phyloP scores from a whole-genome alignment of 2,888 invertebrate genomes.

The Apantesis nais region DNA sequence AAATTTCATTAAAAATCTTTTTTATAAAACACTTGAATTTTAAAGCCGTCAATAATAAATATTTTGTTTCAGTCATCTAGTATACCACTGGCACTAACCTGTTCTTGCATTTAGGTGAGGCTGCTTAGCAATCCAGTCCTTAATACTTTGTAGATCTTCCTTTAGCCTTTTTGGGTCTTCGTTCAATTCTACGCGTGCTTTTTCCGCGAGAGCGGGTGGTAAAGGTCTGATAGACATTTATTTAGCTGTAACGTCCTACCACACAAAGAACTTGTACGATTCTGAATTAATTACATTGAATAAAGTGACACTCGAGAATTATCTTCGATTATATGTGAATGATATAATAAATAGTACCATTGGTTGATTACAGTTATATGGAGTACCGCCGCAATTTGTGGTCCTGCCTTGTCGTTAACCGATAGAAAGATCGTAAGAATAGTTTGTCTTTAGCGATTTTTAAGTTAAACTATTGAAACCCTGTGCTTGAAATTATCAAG shows the following conservation, averaged over 20 bases:
- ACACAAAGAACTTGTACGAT: not conserved
- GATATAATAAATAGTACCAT: not conserved
- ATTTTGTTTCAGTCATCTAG: not conserved
- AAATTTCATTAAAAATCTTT: not conserved
- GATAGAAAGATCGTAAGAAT: not conserved
- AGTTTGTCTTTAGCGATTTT: not conserved
- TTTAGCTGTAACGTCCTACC: not conserved
- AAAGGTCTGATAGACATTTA: slow-evolving; percentile 56
- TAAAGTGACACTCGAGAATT: not conserved
- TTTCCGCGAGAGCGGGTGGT: slow-evolving; percentile 63
- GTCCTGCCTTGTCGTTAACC: not conserved
- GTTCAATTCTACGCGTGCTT: slow-evolving; percentile 80
- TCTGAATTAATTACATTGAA: slow-evolving; percentile 6
- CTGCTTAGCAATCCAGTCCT: slow-evolving; percentile 85
- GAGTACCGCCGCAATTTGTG: not conserved
- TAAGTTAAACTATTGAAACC: too few relatives aligned
- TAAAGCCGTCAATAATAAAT: not conserved
- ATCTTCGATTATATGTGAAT: not conserved
- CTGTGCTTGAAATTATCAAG: too few relatives aligned
- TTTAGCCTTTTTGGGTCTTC: slow-evolving; percentile 80
- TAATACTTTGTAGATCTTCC: slow-evolving; percentile 80
- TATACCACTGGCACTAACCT: slow-evolving; percentile 45
- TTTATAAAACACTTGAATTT: not conserved
- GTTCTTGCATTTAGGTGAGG: slow-evolving; percentile 78
- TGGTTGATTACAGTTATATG: not conserved